Evolutionary conservation across 2,113 vertebrate genomes (phyloP).

Genomic region (Pseudonaja textilis): DNA sequence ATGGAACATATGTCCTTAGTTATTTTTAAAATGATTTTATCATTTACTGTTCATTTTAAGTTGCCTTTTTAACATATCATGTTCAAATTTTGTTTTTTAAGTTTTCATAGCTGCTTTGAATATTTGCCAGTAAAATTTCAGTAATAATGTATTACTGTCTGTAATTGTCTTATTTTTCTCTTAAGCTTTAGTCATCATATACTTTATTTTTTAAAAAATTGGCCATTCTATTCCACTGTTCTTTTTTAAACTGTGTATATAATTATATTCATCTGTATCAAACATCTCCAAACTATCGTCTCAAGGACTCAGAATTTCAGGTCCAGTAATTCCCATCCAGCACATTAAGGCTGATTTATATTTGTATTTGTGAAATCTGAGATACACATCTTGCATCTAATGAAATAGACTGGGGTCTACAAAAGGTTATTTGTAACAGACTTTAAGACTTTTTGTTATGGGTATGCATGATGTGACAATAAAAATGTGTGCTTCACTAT

Average conservation of each 20-base stretch:
- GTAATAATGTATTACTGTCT: too few relatives aligned
- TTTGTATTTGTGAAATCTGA: neutral
- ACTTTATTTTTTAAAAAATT: neutral
- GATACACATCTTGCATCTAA: neutral
- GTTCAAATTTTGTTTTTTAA: neutral
- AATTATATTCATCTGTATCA: neutral
- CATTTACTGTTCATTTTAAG: neutral
- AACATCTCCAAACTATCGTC: neutral
- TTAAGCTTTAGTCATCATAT: neutral
- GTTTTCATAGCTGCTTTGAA: neutral
- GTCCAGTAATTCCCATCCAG: neutral
- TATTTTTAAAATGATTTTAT: neutral
- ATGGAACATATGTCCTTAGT: neutral
- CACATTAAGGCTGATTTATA: neutral
- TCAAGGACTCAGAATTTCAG: neutral
- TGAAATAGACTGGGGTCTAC: neutral
- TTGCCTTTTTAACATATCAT: neutral
- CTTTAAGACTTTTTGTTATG: neutral
- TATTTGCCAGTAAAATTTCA: neutral
- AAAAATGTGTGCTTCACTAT: neutral
- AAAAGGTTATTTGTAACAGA: neutral
- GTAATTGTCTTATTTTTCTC: neutral
- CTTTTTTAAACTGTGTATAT: neutral
- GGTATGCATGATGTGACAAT: neutral
- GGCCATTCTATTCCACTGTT: neutral